These are phyloP conservation scores for Candidula unifasciata DNA, from an alignment of 2,888 invertebrate species.

Conservation along the genomic window DNA sequence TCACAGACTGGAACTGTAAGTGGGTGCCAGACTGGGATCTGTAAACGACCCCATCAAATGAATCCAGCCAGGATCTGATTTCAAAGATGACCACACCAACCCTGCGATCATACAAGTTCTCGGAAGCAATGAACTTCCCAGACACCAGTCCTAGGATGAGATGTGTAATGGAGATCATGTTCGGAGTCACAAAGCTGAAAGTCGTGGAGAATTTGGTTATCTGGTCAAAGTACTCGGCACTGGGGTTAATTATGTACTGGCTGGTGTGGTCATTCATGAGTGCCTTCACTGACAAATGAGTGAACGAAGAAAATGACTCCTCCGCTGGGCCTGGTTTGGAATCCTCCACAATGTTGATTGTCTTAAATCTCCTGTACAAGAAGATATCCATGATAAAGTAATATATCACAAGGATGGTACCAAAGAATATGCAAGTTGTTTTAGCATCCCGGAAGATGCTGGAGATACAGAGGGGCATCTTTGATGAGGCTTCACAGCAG, in stretches of 20 bases:
- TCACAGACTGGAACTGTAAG: slow-evolving; percentile 52
- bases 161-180: slow-evolving; percentile 84
- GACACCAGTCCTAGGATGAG: slow-evolving; percentile 42
- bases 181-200: slow-evolving; percentile 84
- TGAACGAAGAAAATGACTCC: slow-evolving; percentile 53
- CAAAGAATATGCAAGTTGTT: slow-evolving; percentile 51
- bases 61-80: slow-evolving; percentile 89
- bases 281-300: slow-evolving; percentile 87
- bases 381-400: slow-evolving; percentile 54
- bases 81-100: slow-evolving; percentile 88
- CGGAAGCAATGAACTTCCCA: slow-evolving; percentile 45
- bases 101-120: slow-evolving; percentile 75
- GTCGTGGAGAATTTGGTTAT: slow-evolving; percentile 82
- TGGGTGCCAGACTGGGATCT: slow-evolving; percentile 81
- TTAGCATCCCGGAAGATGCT: slow-evolving; percentile 53
- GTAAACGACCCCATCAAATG: slow-evolving; percentile 91
- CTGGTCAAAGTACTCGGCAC: slow-evolving; percentile 85
- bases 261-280: slow-evolving; percentile 89
- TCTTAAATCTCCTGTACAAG: slow-evolving; percentile 51
- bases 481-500: slow-evolving; percentile 37
- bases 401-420: slow-evolving; percentile 45
- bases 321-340: slow-evolving; percentile 48
- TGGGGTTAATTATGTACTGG: slow-evolving; percentile 88
- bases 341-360: slow-evolving; percentile 51
- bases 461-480: slow-evolving; percentile 25